Evolutionary conservation across 2,113 vertebrate genomes (phyloP).

Genomic region (Romanogobio albipinnatus): DNA sequence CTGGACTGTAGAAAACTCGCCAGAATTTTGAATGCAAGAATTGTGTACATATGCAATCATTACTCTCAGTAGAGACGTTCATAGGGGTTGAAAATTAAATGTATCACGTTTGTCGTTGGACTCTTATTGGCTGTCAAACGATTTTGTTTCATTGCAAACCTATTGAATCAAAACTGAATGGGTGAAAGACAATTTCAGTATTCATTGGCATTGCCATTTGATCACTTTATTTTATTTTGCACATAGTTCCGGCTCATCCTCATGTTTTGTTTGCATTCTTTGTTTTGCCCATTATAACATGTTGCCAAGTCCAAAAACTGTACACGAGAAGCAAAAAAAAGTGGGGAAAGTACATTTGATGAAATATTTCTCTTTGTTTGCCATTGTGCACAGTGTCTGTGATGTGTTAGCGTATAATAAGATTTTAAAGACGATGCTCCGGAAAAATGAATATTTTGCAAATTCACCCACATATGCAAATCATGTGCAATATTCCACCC

Average conservation of each 20-base stretch:
- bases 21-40: constrained; percentile 24
- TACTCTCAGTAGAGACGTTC: background rate
- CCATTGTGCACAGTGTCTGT: background rate
- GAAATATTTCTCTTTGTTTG: background rate
- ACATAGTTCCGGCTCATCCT: background rate
- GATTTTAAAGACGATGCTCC: constrained; percentile 14
- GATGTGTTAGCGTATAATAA: background rate
- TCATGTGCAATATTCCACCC: constrained; percentile 68
- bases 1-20: background rate
- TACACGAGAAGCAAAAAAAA: constrained; percentile 11
- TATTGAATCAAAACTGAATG: background rate
- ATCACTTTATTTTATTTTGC: constrained; percentile 2
- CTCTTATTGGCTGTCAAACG: background rate
- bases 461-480: constrained; percentile 67
- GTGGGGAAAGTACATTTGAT: background rate
- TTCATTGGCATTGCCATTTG: background rate
- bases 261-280: background rate
- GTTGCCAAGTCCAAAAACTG: constrained; percentile 21
- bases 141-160: background rate
- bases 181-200: background rate
- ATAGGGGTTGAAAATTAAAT: background rate
- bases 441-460: constrained; percentile 42
- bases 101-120: background rate
- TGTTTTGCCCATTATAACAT: background rate
- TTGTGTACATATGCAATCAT: constrained; percentile 28